Base-by-base conservation (phyloP, 2,113 vertebrate species). In the Neolamprologus kungweensis region DNA sequence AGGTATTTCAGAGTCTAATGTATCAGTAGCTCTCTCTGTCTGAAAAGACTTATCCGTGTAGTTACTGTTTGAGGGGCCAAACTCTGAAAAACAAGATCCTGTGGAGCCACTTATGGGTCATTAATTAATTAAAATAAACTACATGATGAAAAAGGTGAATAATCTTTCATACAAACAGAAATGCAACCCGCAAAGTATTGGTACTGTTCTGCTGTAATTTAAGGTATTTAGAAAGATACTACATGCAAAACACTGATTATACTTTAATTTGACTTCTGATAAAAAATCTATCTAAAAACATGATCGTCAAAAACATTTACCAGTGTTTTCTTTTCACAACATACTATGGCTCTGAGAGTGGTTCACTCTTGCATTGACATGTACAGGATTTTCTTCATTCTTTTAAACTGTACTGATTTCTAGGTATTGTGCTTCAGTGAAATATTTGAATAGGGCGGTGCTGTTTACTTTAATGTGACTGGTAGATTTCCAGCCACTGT, bases 401-500 rank as follows among this genome's bases (percentile, higher is more conserved):
- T 0, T 9, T 40, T 68, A 21, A 40, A 71, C 11, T 71, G 11
- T 71, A 1, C 35, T 42, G 35, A 7, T 71, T 71, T 71, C 2
- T 42, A 14, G 11, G 7, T 71, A 9, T 4, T 13, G n/a, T 2
- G 3, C 26, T 71, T 71, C n/a, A 14, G 63, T 23, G 19, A 68
- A 9, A 40, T 26, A 58, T 26, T 58, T 28, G 0, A 57, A 57
- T 21, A 40, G 35, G 63, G 35, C 12, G 1, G 12, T 40, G 63
- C 7, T 14, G 35, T 21, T 71, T 71, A 21, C 63, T 71, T 71
- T 40, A 73, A 73, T 73, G 37, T 9, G 5, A 16, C 68, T 17
- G 8, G 37, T 9, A 45, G 65, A 42, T 6, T 73, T 7, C 8
- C 21, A 45, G 1, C 13, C 1, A 0, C 37, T 4, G 65, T 26